Evolutionary conservation across 53 echinoderm and acorn worm species (phyloP), one percentile per base, ranked within the genome.

Genomic region (Actinopyga echinites): DNA sequence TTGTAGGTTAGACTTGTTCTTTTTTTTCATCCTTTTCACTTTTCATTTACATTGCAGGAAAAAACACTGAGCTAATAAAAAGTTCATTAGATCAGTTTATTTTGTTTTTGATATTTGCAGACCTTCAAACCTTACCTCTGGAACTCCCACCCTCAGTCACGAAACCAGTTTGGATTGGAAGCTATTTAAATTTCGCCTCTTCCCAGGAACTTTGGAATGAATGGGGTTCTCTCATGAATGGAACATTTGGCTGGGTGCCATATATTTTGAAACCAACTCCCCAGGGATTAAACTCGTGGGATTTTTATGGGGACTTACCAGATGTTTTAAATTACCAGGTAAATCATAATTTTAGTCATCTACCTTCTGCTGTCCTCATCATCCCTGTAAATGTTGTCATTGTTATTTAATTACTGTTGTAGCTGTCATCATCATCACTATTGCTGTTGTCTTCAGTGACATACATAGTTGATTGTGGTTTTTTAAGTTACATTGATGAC

Each of bases 181-280:
- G 89, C 91, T 99, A 90, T 81, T 83, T 92, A 2, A 90, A 92
- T 29, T 95, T 95, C 85, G 94, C 90, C 40, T 90, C 97, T 34
- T 62, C 42, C 23, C 60, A 83, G 54, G 53, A 52, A 62, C 56
- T 84, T 23, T 86, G 97, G 92, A 74, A 43, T 12, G 90, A 94
- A 62, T 97, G 97, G 97, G 69, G 77, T 6, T 63, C 79, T 53
- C 89, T 99, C 20, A 55, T 99, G 36, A 94, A 94, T 80, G 99
- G 99, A 52, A 99, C 92, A 25, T 99, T 90, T 86, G 99, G 99
- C 64, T 99, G 99, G 99, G 89, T 85, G 10, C 94, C 94, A n/a
- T 56, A 82, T 26, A 71, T 88, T 24, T 69, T 59, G 42, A 92
- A 82, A 56, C 94, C 92, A 1, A 96, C 96, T 20, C 94, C 99